These are phyloP conservation scores for Galagoides demidoff DNA, from an alignment of 2,797 vertebrate genomes.

Conservation along the genomic window DNA sequence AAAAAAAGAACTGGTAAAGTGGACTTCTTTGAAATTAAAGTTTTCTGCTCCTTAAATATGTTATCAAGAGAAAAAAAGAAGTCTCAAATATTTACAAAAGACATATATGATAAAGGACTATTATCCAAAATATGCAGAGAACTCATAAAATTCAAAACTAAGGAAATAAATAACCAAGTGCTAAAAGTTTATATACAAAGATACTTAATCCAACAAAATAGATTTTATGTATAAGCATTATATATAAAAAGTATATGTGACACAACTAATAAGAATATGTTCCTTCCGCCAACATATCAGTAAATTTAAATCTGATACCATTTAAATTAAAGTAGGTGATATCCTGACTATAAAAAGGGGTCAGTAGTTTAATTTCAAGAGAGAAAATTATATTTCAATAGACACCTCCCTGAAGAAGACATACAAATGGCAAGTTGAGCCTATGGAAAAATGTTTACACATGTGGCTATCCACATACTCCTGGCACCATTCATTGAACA, in stretches of 20 bases:
- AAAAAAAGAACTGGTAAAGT: neutral
- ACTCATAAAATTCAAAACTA: neutral
- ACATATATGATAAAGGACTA: neutral
- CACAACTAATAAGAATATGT: neutral
- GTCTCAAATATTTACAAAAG: neutral
- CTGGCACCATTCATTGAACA: no score
- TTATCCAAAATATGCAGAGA: neutral
- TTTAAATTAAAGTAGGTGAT: slow-evolving; percentile 14
- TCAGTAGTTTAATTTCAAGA: neutral
- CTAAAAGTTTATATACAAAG: neutral
- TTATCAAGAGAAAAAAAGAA: neutral
- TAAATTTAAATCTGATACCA: slow-evolving; percentile 5
- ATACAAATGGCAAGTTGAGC: neutral
- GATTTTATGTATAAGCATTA: neutral
- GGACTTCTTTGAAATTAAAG: neutral
- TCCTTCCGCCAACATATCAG: neutral
- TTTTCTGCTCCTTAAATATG: neutral
- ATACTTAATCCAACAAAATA: neutral
- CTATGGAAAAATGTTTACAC: neutral
- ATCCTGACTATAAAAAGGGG: neutral
- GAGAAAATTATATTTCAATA: neutral
- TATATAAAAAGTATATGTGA: no score
- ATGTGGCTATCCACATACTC: no score
- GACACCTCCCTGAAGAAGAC: neutral
- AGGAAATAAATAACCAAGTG: neutral